Evolutionary conservation across 2,113 vertebrate species (phyloP), one percentile per base, ranked within the genome.

Genomic region (Cavia aperea): DNA sequence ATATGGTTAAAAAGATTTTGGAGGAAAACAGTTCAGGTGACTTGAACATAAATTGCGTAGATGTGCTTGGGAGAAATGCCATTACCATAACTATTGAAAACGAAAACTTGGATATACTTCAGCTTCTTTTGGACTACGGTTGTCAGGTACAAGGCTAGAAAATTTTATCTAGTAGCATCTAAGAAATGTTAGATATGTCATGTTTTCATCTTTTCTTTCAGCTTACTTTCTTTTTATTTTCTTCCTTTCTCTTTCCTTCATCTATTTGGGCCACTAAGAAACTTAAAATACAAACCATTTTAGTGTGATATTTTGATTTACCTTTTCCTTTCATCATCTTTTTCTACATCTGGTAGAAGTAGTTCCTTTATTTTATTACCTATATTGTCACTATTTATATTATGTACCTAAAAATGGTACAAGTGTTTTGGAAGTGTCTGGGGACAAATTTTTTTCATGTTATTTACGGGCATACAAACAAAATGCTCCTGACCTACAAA

Each of bases 1-100:
- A 99, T 97, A 99, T 99, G 99, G 99, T 99, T 98, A 99, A 99
- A 98, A 99, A 99, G 87, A 98, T 99, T 73, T 97, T 99, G 49
- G 99, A 99, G 95, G 99, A 99, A 96, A 99, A 99, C 97, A 98
- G 98, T 83, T 97, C 98, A 0, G 99, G 98, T 15, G 98, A 99
- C 97, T 98, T 99, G 97, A 99, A 99, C 97, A 98, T 99, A 97
- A 99, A 99, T 98, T 99, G 98, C 78, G 98, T 99, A 90, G 99
- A 99, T 96, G 99, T 99, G 93, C 98, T 99, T 95, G 99, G 99
- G 90, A 98, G 99, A 89, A 99, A 99, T 95, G 99, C 99, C 60
- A 97, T 99, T 96, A 99, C 99, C 92, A 99, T 99, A 97, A 96
- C 99, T 60, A 99, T 99, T 96, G 99, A 99, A 97, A 99, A 99